Percentiles rank a stretch among this genome's conserved stretches.
phyloP scores from a whole-genome alignment of 2,888 invertebrate genomes.

The Hedya salicella region DNA sequence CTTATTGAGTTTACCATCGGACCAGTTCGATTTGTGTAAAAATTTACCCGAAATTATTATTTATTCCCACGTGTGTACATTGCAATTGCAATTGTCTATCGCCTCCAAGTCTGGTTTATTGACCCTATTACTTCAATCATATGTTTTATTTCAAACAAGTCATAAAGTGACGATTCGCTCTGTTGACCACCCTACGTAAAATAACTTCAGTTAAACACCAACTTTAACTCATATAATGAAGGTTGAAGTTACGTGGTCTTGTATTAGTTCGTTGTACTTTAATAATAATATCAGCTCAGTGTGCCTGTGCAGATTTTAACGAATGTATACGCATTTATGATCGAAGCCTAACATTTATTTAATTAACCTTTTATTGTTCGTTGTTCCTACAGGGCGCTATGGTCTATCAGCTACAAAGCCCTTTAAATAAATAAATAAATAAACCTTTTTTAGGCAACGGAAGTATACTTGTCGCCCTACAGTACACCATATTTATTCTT shows the following conservation, averaged over 20 bases:
- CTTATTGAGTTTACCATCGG: too few species aligned
- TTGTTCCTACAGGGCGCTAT: too few species aligned
- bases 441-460: too few species aligned
- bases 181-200: constrained; percentile 67
- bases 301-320: constrained; percentile 16
- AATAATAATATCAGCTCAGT: constrained; percentile 4
- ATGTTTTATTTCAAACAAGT: constrained; percentile 63
- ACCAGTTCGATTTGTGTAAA: too few species aligned
- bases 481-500: too few species aligned
- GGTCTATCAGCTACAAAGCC: too few species aligned
- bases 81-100: neutral
- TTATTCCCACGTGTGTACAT: neutral
- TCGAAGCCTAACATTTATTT: too few species aligned
- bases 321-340: neutral
- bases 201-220: constrained; percentile 36
- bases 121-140: constrained; percentile 54
- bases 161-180: constrained; percentile 64
- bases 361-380: too few species aligned
- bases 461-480: too few species aligned
- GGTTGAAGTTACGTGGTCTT: constrained; percentile 13
- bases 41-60: too few species aligned
- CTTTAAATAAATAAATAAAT: too few species aligned
- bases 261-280: constrained; percentile 4
- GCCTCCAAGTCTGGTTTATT: constrained; percentile 24
- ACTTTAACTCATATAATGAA: constrained; percentile 1